These are phyloP conservation scores for Hipposideros armiger DNA, from an alignment of 2,113 vertebrate species.

Conservation along the genomic window DNA sequence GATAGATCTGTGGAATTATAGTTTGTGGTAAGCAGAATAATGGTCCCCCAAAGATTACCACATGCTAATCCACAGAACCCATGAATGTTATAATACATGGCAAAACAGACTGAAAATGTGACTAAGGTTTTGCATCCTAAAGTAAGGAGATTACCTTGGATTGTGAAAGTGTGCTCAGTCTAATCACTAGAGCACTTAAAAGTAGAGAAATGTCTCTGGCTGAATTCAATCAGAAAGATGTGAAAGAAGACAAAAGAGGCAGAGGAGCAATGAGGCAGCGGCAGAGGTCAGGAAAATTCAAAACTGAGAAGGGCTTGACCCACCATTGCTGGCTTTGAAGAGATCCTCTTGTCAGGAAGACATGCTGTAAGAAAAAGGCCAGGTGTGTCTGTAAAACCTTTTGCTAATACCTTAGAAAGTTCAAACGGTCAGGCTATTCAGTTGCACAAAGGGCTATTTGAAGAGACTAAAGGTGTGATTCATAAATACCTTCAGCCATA, in stretches of 20 bases:
- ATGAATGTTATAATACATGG: background rate
- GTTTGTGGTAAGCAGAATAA: background rate
- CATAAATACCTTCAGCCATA: background rate
- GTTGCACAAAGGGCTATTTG: background rate
- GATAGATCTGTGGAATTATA: background rate
- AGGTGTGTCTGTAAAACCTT: background rate
- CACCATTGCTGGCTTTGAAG: background rate
- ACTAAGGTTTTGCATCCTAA: background rate
- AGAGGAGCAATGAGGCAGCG: background rate
- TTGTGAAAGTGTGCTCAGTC: background rate
- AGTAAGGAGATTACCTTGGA: background rate
- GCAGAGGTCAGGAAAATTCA: background rate
- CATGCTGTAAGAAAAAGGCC: background rate
- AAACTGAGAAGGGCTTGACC: background rate
- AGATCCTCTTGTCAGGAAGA: background rate
- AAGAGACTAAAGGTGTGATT: background rate
- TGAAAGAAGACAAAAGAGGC: background rate
- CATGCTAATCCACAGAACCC: background rate
- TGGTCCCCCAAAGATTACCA: background rate
- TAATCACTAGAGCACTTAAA: background rate
- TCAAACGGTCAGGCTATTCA: background rate
- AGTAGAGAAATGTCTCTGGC: background rate
- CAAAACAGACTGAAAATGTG: background rate
- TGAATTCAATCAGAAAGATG: background rate
- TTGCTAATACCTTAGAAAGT: background rate